Conservation (phyloP, 2,888 invertebrate species). For the Agrochola lychnidis region DNA sequence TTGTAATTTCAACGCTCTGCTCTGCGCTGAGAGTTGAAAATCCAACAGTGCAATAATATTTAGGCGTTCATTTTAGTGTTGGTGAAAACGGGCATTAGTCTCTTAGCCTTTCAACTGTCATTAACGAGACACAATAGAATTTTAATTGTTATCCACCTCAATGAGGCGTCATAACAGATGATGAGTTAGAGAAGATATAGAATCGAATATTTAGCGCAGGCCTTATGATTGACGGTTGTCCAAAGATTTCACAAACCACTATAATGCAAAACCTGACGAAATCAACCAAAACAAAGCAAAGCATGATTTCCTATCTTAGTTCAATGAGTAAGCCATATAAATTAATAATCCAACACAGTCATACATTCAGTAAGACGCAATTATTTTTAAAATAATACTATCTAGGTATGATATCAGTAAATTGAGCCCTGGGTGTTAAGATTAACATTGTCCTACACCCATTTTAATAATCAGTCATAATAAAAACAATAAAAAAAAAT, state of each 20-base stretch:
- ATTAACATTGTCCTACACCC: background rate
- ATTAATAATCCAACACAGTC: background rate
- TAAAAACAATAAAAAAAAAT: background rate
- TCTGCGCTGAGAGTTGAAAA: background rate
- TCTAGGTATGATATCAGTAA: constrained; percentile 9
- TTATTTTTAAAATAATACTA: background rate
- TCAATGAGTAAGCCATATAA: constrained; percentile 1
- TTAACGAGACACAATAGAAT: too few species aligned
- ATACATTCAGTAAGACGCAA: constrained; percentile 20
- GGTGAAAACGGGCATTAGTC: background rate
- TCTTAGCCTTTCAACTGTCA: too few species aligned
- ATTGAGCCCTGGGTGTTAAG: background rate
- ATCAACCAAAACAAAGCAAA: background rate
- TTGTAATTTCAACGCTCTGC: too few species aligned
- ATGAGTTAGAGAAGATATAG: too few species aligned
- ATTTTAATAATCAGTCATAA: background rate
- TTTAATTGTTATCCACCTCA: too few species aligned
- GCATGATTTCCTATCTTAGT: background rate
- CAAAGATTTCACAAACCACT: background rate
- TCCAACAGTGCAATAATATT: background rate
- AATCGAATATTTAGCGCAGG: too few species aligned
- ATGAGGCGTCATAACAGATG: too few species aligned
- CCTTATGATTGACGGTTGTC: background rate
- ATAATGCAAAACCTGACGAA: background rate
- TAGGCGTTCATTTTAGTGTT: background rate